These are phyloP conservation scores for Agrotis puta DNA, from an alignment of 2,888 invertebrate species.

Conservation along the genomic window DNA sequence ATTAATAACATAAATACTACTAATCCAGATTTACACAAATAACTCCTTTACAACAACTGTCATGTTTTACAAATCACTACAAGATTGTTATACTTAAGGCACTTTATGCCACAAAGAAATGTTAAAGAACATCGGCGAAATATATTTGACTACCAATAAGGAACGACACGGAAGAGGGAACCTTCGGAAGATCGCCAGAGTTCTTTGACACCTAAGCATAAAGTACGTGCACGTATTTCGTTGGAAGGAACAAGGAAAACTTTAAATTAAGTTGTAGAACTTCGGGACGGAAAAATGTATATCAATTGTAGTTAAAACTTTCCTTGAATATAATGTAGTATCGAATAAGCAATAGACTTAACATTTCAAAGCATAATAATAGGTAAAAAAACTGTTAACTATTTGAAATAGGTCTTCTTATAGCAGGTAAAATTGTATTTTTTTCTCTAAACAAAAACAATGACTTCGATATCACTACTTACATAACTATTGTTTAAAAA, in stretches of 20 bases:
- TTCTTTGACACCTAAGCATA: slow-evolving; percentile 34
- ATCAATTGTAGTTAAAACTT: background rate
- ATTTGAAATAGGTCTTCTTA: background rate
- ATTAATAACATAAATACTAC: slow-evolving; percentile 41
- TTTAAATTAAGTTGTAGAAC: background rate
- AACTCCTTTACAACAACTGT: slow-evolving; percentile 27
- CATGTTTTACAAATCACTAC: slow-evolving; percentile 39
- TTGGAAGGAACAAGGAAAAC: slow-evolving; percentile 49
- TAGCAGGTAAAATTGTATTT: background rate
- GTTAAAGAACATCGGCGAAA: slow-evolving; percentile 22
- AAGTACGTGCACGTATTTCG: slow-evolving; percentile 51
- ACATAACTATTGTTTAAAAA: slow-evolving; percentile 42
- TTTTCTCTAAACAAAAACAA: slow-evolving; percentile 2
- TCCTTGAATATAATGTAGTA: background rate
- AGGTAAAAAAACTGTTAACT: background rate
- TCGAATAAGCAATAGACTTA: too few species aligned
- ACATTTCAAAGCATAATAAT: background rate
- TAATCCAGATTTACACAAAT: slow-evolving; percentile 48
- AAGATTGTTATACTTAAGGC: background rate
- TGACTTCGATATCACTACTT: slow-evolving; percentile 3
- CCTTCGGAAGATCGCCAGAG: slow-evolving; percentile 33
- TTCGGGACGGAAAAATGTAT: slow-evolving; percentile 3
- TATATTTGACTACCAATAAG: slow-evolving; percentile 27
- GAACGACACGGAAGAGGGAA: slow-evolving; percentile 31
- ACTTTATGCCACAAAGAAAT: slow-evolving; percentile 37